A percentile compares a stretch with the other conserved stretches of the same genome.
Conservation (phyloP, 1,140 invertebrate genomes). For the Parasteatoda tepidariorum region DNA sequence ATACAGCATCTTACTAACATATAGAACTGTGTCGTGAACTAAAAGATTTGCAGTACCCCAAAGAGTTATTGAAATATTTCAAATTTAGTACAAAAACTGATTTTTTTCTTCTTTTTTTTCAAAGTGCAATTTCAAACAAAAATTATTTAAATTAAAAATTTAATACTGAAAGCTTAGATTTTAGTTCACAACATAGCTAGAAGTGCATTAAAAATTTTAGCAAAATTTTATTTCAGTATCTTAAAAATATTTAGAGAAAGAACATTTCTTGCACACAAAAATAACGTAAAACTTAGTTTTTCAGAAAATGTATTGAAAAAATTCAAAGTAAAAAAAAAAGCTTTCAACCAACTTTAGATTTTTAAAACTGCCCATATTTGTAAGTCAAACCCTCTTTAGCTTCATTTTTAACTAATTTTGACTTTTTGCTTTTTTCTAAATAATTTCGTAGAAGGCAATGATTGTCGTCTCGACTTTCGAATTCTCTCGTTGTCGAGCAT, state of each 20-base stretch:
- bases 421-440: constrained; percentile 9
- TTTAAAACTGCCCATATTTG: not conserved
- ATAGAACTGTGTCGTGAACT: too few species aligned
- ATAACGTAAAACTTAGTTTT: not conserved
- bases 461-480: not conserved
- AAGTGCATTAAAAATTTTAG: not conserved
- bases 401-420: not conserved
- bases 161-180: too few species aligned
- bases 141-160: too few species aligned
- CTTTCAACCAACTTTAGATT: not conserved
- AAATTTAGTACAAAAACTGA: too few species aligned
- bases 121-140: too few species aligned
- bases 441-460: not conserved
- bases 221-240: not conserved
- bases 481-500: not conserved
- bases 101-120: too few species aligned
- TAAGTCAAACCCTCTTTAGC: not conserved
- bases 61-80: too few species aligned
- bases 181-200: not conserved
- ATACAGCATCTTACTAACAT: too few species aligned
- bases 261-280: not conserved
- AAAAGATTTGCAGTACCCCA: too few species aligned
- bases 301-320: not conserved
- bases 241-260: not conserved
- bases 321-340: not conserved